Evolutionary conservation across 2,888 invertebrate genomes (phyloP), one percentile per base, ranked within the genome.

Genomic region (Ligdia adustata): DNA sequence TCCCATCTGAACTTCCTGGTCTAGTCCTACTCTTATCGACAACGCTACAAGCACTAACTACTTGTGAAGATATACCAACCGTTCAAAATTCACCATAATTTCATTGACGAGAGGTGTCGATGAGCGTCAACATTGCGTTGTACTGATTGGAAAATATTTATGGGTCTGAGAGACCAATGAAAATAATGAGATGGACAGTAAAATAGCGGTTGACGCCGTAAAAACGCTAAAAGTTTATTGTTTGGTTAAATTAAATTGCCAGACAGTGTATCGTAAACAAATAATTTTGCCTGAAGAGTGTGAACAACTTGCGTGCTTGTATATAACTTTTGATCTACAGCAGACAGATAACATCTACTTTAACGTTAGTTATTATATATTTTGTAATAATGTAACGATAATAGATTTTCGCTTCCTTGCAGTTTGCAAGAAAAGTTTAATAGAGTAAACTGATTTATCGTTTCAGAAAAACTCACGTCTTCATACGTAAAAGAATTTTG

Each of bases 71-170:
- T 58, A 66, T 53, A 57, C 64, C 63, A 65, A 69, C n/a, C n/a
- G n/a, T n/a, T n/a, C n/a, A n/a, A n/a, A n/a, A n/a, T n/a, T n/a
- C n/a, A n/a, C n/a, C n/a, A n/a, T n/a, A n/a, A n/a, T n/a, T n/a
- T n/a, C n/a, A n/a, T n/a, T n/a, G n/a, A n/a, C n/a, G n/a, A n/a
- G n/a, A n/a, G n/a, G n/a, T n/a, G n/a, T n/a, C n/a, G n/a, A 18
- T 32, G 27, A 45, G 16, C 12, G 20, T 78, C 80, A 82, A n/a
- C 76, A 75, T 71, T 65, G 68, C 65, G 71, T 48, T 47, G 45
- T 37, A 31, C 27, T 48, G 45, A 56, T 56, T 53, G 53, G 45
- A 41, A 49, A 37, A 49, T 53, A 72, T 69, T 66, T 64, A 67
- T 59, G 55, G 39, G 52, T 55, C 56, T 52, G 52, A 14, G 41